These are phyloP conservation scores for Chelonoidis abingdonii DNA, from an alignment of 2,113 vertebrate genomes.

Conservation along the genomic window DNA sequence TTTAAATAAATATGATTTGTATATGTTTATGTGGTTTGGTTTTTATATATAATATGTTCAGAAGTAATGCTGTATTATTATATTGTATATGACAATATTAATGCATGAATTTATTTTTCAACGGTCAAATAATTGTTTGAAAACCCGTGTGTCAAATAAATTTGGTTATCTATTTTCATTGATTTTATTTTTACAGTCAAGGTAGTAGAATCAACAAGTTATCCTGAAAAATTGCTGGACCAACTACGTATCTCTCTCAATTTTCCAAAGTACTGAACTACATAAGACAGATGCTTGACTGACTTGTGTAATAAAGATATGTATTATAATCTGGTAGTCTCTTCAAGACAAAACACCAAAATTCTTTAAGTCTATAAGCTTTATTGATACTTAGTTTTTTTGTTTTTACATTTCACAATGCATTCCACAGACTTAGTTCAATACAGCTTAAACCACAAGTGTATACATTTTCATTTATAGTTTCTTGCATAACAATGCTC, in stretches of 20 bases:
- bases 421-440: constrained; percentile 97
- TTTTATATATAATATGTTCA: constrained; percentile 70
- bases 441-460: constrained; percentile 89
- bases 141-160: constrained; percentile 71
- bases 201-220: fast-evolving
- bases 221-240: neutral
- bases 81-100: constrained; percentile 79
- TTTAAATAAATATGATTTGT: constrained; percentile 52
- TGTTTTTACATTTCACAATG: constrained; percentile 96
- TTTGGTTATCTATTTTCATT: constrained; percentile 35
- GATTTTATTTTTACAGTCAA: neutral
- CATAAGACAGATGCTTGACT: neutral
- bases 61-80: constrained; percentile 75
- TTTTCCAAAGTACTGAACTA: neutral
- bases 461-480: constrained; percentile 88
- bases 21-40: constrained; percentile 73
- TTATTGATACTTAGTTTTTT: constrained; percentile 91
- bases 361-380: constrained; percentile 89
- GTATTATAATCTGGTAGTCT: constrained; percentile 10
- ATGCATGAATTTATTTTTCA: constrained; percentile 88
- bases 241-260: neutral
- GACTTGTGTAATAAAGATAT: neutral
- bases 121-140: constrained; percentile 40
- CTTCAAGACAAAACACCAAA: constrained; percentile 56
- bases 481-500: constrained; percentile 90